Evolutionary conservation across 2,888 invertebrate genomes (phyloP).

Genomic region (Beris chalybata): DNA sequence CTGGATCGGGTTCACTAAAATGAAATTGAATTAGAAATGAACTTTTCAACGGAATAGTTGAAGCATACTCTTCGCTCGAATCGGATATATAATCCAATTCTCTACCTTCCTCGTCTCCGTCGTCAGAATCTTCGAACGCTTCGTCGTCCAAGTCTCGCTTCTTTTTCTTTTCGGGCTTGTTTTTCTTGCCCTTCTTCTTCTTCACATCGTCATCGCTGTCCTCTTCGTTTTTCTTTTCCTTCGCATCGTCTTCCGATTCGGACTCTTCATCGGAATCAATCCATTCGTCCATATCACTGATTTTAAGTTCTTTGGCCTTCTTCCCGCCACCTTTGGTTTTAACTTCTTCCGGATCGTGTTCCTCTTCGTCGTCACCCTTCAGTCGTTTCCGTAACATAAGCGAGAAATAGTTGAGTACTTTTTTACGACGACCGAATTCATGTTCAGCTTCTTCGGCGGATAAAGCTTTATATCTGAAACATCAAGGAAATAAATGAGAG

Average conservation of each 20-base stretch:
- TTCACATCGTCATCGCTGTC: conserved; percentile 63
- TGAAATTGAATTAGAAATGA: not conserved
- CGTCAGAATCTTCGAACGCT: conserved; percentile 94
- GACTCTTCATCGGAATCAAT: conserved; percentile 80
- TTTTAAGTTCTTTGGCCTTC: conserved; percentile 69
- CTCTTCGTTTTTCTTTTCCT: conserved; percentile 67
- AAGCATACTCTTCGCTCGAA: conserved; percentile 69
- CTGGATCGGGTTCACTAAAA: conserved; percentile 69
- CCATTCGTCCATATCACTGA: conserved; percentile 95
- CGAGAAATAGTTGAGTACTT: conserved; percentile 93
- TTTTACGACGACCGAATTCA: conserved; percentile 93
- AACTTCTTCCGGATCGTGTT: conserved; percentile 68
- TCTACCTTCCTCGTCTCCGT: conserved; percentile 93
- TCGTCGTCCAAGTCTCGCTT: conserved; percentile 84
- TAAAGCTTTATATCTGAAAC: conserved; percentile 76
- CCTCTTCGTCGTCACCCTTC: conserved; percentile 68
- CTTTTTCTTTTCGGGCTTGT: conserved; percentile 64
- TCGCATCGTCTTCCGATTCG: conserved; percentile 69
- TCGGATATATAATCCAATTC: conserved; percentile 95
- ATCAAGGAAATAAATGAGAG: too few species aligned
- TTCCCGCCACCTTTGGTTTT: conserved; percentile 60
- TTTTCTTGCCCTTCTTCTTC: conserved; percentile 67
- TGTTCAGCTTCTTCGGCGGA: conserved; percentile 98
- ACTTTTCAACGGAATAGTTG: not conserved
- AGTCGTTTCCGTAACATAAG: conserved; percentile 90